Base-by-base conservation (phyloP, 2,888 invertebrate species). In the Ecliptopera silaceata region DNA sequence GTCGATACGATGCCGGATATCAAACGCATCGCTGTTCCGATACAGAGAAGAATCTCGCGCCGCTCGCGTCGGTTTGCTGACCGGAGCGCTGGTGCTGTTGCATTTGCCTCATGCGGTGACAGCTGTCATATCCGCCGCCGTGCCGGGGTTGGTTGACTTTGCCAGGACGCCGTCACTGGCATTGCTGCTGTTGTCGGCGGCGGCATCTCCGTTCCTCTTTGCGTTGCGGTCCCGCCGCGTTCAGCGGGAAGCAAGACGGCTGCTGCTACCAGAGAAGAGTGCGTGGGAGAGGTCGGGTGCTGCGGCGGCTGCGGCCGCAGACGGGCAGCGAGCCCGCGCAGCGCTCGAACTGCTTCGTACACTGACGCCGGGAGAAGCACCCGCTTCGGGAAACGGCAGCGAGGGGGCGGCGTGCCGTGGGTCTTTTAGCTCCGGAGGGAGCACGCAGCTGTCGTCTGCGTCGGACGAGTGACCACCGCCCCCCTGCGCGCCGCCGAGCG, bases 41-140 rank as follows among this genome's bases (percentile, higher is more conserved):
- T 96, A 97, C 79, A 93, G 97, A 50, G 97, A 97, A 79, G 97
- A 97, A 86, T 96, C 97, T 66, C 93, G 97, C 64, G 97, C 97
- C 1, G 97, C 97, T 6, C 94, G 97, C 65, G 96, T 97, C 48
- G 90, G 90, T 47, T 76, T 90, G 31, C 70, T 90, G 61, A 89
- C 90, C 39, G 97, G 97, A 74, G 94, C 95, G 44, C 82, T 96
- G 61, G 96, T 96, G 62, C 93, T 96, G 75, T 92, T 95, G 32
- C 95, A 96, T 45, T 93, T 96, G 63, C 94, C 95, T 22, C 94
- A 96, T 62, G 92, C 86, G 42, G 81, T 82, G 57, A 70, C 72
- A 11, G 82, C 82, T 6, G 80, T 86, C 29, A 64, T 88, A 11
- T 79, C 83, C 2, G 86, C 88, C 1, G 82, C 92, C 3, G 91